A percentile compares a stretch with the other conserved stretches of the same genome.
Conservation (phyloP, 2,888 invertebrate genomes). For the Dioctria linearis region DNA sequence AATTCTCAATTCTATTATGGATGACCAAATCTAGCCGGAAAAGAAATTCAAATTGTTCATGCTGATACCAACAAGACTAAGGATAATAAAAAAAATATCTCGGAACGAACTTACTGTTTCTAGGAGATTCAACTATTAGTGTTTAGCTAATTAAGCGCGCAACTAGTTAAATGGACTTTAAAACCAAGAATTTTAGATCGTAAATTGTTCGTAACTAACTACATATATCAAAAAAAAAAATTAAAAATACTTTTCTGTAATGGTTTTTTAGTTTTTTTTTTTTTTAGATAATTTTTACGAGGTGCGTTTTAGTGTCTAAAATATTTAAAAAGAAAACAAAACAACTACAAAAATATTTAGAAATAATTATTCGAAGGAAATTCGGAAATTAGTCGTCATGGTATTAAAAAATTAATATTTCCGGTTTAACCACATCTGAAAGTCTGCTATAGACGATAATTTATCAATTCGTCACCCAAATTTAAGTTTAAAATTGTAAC, state of each 20-base stretch:
- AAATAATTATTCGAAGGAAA: too few species aligned
- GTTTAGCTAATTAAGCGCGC: constrained; percentile 18
- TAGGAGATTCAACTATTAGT: constrained; percentile 48
- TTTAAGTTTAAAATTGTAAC: too few species aligned
- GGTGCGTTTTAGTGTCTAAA: not conserved
- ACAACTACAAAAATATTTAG: too few species aligned
- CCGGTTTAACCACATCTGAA: too few species aligned
- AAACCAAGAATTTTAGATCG: constrained; percentile 27
- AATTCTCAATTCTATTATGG: constrained; percentile 70
- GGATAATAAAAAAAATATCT: constrained; percentile 52
- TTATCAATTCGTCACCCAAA: too few species aligned
- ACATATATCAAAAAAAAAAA: constrained; percentile 27
- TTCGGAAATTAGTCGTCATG: too few species aligned
- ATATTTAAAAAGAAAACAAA: too few species aligned
- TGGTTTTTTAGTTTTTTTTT: constrained; percentile 1
- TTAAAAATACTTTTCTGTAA: constrained; percentile 31
- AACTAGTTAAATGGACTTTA: constrained; percentile 13
- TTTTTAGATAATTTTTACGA: constrained; percentile 14
- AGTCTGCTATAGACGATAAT: too few species aligned
- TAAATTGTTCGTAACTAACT: constrained; percentile 35
- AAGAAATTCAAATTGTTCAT: constrained; percentile 40
- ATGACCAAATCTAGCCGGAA: constrained; percentile 65
- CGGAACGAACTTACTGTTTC: constrained; percentile 58
- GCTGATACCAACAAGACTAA: constrained; percentile 42
- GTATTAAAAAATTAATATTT: too few species aligned